These are phyloP conservation scores for Acleris emargana DNA, from an alignment of 2,888 invertebrate genomes.

Conservation along the genomic window DNA sequence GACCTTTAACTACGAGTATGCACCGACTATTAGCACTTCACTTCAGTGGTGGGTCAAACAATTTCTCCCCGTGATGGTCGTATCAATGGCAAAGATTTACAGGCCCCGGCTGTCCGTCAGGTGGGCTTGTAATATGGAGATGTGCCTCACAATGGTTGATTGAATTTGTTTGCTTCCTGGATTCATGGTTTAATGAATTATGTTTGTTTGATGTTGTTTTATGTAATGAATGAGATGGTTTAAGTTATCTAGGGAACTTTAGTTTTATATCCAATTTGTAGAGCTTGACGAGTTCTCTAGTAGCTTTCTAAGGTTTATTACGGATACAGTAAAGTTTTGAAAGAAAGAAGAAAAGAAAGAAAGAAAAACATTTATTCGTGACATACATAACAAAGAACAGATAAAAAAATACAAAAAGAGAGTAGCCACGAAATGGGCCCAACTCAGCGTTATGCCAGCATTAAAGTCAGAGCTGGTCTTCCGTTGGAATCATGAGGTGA, in stretches of 20 bases:
- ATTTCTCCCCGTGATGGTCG: conserved; percentile 73
- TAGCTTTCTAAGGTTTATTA: too few species aligned
- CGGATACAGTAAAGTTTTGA: too few species aligned
- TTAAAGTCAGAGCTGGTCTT: too few species aligned
- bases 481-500: too few species aligned
- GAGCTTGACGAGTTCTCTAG: too few species aligned
- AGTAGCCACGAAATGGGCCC: too few species aligned
- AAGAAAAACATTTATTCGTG: too few species aligned
- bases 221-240: neutral
- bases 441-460: too few species aligned
- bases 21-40: conserved; percentile 10
- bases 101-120: conserved; percentile 58
- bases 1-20: neutral
- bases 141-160: conserved; percentile 46
- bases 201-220: neutral
- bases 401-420: too few species aligned
- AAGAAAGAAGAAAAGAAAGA: too few species aligned
- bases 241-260: neutral
- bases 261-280: neutral
- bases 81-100: conserved; percentile 74
- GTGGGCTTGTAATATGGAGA: conserved; percentile 61
- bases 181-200: conserved; percentile 28
- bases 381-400: too few species aligned
- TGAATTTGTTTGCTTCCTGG: conserved; percentile 49
- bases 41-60: conserved; percentile 47